Evolutionary conservation across 2,113 vertebrate genomes (phyloP).

Genomic region (Pituophis catenifer): DNA sequence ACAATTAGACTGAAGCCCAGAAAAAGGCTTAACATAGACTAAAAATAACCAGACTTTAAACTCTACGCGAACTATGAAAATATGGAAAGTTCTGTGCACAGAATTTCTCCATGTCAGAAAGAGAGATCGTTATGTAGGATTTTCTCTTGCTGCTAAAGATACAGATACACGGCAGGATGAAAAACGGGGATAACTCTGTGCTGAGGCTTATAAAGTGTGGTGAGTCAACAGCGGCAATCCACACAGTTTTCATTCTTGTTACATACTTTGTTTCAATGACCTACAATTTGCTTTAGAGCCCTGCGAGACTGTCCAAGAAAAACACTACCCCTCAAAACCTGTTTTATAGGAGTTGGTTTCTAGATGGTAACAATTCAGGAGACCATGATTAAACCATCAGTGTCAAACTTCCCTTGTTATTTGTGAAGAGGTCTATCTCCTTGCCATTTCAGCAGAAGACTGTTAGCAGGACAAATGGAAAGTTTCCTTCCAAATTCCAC

Average conservation of each 20-base stretch:
- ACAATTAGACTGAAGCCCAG: neutral
- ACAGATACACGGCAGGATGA: neutral
- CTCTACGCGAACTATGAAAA: neutral
- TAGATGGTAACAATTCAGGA: neutral
- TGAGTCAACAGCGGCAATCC: neutral
- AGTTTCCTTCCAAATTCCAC: neutral
- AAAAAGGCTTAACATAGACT: neutral
- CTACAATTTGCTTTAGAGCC: neutral
- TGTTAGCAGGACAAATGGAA: neutral
- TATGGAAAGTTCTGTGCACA: neutral
- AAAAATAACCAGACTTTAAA: neutral
- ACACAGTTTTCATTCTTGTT: neutral
- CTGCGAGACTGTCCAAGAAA: neutral
- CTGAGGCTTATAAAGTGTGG: neutral
- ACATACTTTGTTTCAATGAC: neutral
- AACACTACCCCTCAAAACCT: neutral
- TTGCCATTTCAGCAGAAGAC: neutral
- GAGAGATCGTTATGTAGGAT: neutral
- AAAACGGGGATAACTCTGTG: neutral
- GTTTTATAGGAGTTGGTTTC: neutral
- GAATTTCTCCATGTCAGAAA: neutral
- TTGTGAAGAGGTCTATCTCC: neutral
- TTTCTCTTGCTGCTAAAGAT: neutral
- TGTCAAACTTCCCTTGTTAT: neutral
- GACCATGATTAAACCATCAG: neutral